phyloP scores from a whole-genome alignment of 2,888 invertebrate genomes.

The Noctua pronuba region DNA sequence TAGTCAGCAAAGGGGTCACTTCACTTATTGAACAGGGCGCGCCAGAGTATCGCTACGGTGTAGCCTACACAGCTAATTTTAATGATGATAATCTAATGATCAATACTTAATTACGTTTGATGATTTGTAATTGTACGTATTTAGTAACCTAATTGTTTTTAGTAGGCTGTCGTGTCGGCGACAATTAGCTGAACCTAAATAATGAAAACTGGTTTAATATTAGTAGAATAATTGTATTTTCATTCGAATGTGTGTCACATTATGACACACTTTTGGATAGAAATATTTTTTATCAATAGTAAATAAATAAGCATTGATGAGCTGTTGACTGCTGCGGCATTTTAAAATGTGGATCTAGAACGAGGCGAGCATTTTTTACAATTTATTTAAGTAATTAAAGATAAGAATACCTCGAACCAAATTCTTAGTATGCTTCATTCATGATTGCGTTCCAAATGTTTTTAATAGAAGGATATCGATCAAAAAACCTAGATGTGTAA shows the following conservation, averaged over 20 bases:
- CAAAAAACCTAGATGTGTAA: background rate
- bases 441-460: background rate
- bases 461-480: background rate
- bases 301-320: background rate
- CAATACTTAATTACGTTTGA: background rate
- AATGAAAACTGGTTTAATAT: background rate
- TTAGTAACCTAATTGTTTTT: background rate
- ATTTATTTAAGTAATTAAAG: background rate
- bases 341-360: slow-evolving; percentile 3
- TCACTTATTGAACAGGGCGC: background rate
- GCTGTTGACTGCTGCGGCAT: background rate
- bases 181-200: slow-evolving; percentile 1
- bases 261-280: background rate
- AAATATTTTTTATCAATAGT: background rate
- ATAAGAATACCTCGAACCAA: slow-evolving; percentile 11
- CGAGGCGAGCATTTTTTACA: slow-evolving; percentile 28
- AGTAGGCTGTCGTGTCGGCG: slow-evolving; percentile 5
- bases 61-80: background rate
- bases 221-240: background rate
- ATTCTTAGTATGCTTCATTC: background rate
- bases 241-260: no score
- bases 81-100: background rate
- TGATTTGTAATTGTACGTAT: background rate
- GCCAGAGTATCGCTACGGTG: background rate
- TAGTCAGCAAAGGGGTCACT: background rate